A percentile compares a stretch with the other conserved stretches of the same genome.
phyloP scores from a whole-genome alignment of 2,113 vertebrate species.

The Maccullochella peelii region DNA sequence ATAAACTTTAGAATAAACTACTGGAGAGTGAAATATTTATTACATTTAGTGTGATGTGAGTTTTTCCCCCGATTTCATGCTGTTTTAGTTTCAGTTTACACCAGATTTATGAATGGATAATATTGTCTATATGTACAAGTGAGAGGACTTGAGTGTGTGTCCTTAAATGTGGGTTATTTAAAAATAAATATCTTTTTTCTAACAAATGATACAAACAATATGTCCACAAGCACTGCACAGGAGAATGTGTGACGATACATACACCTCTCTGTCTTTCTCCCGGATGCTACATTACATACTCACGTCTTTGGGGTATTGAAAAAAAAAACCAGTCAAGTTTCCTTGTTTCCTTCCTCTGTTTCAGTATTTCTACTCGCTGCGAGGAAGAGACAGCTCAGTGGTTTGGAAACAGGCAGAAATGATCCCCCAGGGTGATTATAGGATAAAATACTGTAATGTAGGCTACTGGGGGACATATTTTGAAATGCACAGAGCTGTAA shows the following conservation, averaged over 20 bases:
- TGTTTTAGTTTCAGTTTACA: neutral
- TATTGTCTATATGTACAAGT: neutral
- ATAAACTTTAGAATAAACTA: neutral
- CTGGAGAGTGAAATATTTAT: neutral
- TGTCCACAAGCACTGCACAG: neutral
- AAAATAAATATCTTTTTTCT: neutral
- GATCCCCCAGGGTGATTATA: slow-evolving; percentile 50
- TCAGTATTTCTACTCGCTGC: slow-evolving; percentile 31
- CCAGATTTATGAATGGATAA: slow-evolving; percentile 10
- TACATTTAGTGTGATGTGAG: slow-evolving; percentile 6
- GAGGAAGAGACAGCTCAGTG: slow-evolving; percentile 46
- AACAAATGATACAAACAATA: neutral
- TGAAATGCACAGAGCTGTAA: slow-evolving; percentile 42
- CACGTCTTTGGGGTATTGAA: slow-evolving; percentile 36
- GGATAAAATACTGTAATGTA: slow-evolving; percentile 42
- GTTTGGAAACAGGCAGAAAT: slow-evolving; percentile 52
- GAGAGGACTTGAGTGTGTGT: neutral
- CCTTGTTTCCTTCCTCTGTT: slow-evolving; percentile 14
- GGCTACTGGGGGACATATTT: slow-evolving; percentile 7
- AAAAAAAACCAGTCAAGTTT: slow-evolving; percentile 23
- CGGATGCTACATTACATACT: slow-evolving; percentile 10
- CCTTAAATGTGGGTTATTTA: neutral
- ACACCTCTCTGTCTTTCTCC: neutral
- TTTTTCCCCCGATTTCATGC: slow-evolving; percentile 7
- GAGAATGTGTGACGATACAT: slow-evolving; percentile 1